A percentile compares a stretch with the other conserved stretches of the same genome.
Evolutionary conservation across 2,113 vertebrate genomes (phyloP).

Genomic region (Erythrocercus mccallii): DNA sequence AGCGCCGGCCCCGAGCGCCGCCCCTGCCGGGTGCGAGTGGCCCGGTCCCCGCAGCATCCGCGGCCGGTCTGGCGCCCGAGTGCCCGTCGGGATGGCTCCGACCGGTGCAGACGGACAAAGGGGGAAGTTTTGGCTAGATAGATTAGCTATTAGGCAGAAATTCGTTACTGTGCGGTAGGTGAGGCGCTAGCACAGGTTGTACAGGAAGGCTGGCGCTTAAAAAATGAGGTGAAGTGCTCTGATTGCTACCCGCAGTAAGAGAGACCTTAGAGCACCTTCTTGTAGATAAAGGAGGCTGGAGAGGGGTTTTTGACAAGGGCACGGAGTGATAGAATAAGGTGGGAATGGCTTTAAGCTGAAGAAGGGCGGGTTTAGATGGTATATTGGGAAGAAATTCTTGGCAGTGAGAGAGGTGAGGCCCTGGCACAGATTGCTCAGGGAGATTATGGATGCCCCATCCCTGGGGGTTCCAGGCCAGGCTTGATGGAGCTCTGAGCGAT

Average conservation of each 20-base stretch:
- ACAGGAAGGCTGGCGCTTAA: neutral
- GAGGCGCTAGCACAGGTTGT: neutral
- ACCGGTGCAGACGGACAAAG: fast-evolving
- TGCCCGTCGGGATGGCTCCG: neutral
- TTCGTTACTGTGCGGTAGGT: neutral
- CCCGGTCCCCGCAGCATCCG: neutral
- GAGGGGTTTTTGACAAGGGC: neutral
- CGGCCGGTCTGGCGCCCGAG: neutral
- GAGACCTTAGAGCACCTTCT: neutral
- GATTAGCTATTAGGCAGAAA: fast-evolving
- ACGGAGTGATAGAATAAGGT: too few species aligned
- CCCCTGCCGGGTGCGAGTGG: neutral
- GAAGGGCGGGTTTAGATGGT: neutral
- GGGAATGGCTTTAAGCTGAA: neutral
- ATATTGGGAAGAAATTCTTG: too few species aligned
- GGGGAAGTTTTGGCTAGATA: neutral
- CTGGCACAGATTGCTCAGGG: too few species aligned
- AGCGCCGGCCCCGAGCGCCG: neutral
- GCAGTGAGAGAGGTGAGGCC: neutral
- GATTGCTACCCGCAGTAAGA: neutral
- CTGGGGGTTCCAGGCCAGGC: neutral
- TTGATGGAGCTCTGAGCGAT: neutral
- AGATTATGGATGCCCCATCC: neutral
- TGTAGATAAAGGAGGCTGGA: neutral
- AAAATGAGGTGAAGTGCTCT: neutral